These are phyloP conservation scores for Trichogramma evanescens DNA, from an alignment of 2,888 invertebrate genomes.

Conservation along the genomic window DNA sequence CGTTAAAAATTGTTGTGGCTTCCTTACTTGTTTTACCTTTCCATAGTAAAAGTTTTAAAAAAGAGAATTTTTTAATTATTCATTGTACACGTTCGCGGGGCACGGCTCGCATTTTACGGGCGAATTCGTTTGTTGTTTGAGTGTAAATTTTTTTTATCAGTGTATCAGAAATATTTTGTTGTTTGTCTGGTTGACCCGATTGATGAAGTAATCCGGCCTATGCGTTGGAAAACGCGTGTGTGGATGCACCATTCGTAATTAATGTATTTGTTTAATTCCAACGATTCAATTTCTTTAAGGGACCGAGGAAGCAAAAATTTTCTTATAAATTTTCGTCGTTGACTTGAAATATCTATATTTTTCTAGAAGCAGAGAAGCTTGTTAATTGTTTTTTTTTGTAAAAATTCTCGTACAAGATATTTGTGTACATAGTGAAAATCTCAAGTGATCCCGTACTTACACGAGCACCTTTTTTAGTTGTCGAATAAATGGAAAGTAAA, in stretches of 20 bases:
- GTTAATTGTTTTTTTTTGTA: neutral
- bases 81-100: conserved; percentile 45
- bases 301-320: conserved; percentile 11
- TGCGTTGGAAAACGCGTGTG: conserved; percentile 9
- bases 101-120: conserved; percentile 38
- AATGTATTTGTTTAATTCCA: conserved; percentile 1
- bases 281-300: conserved; percentile 6
- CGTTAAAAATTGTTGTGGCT: conserved; percentile 32
- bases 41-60: conserved; percentile 30
- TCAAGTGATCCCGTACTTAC: conserved; percentile 1
- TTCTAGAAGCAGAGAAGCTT: neutral
- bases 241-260: conserved; percentile 13
- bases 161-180: conserved; percentile 3
- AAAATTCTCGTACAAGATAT: neutral
- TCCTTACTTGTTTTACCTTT: conserved; percentile 24
- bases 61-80: conserved; percentile 22
- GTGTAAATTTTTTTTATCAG: conserved; percentile 6
- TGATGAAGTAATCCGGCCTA: conserved; percentile 6
- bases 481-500: neutral
- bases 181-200: conserved; percentile 9
- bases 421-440: conserved; percentile 4
- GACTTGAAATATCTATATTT: neutral
- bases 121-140: conserved; percentile 23
- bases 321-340: neutral
- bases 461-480: neutral